Conservation (phyloP, 2,113 vertebrate species). For the Xiphorhynchus elegans region DNA sequence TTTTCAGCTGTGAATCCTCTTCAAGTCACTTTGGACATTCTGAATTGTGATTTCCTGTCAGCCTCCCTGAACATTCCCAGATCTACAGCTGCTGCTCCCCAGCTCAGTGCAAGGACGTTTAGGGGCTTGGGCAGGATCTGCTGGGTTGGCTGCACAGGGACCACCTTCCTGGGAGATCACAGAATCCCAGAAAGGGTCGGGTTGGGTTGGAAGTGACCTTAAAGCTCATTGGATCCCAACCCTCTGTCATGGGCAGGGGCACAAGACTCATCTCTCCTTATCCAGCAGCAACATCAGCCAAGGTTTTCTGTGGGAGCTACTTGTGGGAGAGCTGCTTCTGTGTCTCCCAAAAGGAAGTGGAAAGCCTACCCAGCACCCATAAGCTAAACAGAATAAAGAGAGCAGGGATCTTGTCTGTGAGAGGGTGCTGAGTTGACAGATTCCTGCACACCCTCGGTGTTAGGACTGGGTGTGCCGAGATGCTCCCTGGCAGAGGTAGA, state of each 20-base stretch:
- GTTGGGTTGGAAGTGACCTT: background rate
- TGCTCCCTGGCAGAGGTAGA: background rate
- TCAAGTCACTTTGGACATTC: background rate
- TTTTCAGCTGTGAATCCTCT: constrained; percentile 9
- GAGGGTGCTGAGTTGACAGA: background rate
- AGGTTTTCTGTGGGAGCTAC: too few relatives aligned
- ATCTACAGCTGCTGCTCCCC: background rate
- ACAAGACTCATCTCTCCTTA: background rate
- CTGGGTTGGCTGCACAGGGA: background rate
- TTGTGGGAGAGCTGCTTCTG: background rate
- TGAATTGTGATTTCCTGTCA: background rate
- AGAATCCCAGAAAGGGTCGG: background rate
- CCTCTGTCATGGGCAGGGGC: background rate
- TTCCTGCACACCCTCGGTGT: background rate
- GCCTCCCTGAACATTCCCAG: background rate
- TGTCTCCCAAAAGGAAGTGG: background rate
- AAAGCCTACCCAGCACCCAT: background rate
- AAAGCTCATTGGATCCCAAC: background rate
- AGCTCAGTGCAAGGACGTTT: background rate
- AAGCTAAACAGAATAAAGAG: background rate
- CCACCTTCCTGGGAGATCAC: background rate
- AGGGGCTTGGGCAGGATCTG: background rate
- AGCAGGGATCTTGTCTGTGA: background rate
- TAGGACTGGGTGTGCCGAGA: background rate
- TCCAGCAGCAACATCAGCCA: background rate